These are phyloP conservation scores for Siderastrea siderea DNA, from an alignment of 92 coral and sea anemone genomes.

Conservation along the genomic window DNA sequence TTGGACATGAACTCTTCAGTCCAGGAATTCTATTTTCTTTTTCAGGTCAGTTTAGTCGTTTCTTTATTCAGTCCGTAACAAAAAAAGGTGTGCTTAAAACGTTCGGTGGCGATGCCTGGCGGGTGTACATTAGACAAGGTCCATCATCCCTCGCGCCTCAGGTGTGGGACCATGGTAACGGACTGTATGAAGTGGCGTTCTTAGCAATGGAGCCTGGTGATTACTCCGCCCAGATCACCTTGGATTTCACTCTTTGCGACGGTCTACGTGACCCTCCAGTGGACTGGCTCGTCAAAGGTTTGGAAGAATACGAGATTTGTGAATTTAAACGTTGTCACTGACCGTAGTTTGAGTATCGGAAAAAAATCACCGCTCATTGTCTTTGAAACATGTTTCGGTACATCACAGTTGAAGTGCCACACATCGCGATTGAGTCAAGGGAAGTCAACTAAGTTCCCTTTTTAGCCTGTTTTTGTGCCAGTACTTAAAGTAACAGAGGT, in stretches of 20 bases:
- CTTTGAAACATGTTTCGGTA: too few species aligned
- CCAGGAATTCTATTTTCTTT: too few species aligned
- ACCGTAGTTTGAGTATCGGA: too few species aligned
- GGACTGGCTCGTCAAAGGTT: constrained; percentile 82
- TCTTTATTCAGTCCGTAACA: constrained; percentile 85
- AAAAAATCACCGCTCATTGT: too few species aligned
- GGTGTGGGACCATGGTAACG: constrained; percentile 82
- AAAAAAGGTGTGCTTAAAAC: constrained; percentile 62
- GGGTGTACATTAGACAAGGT: constrained; percentile 84
- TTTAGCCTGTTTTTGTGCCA: too few species aligned
- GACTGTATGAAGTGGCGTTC: constrained; percentile 82
- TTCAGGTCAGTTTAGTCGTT: constrained; percentile 83
- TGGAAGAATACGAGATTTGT: not conserved
- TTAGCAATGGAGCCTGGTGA: constrained; percentile 81
- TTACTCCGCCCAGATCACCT: constrained; percentile 70
- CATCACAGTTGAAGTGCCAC: too few species aligned
- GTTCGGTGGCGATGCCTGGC: constrained; percentile 92
- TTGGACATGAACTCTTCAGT: too few species aligned
- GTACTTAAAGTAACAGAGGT: too few species aligned
- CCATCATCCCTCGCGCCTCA: constrained; percentile 90
- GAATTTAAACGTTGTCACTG: too few species aligned
- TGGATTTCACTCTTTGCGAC: constrained; percentile 88
- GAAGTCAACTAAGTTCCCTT: too few species aligned
- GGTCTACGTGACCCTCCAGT: constrained; percentile 91
- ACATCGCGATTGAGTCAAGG: too few species aligned